Evolutionary conservation across 2,113 vertebrate species (phyloP).

Genomic region (Crotalus helleri): DNA sequence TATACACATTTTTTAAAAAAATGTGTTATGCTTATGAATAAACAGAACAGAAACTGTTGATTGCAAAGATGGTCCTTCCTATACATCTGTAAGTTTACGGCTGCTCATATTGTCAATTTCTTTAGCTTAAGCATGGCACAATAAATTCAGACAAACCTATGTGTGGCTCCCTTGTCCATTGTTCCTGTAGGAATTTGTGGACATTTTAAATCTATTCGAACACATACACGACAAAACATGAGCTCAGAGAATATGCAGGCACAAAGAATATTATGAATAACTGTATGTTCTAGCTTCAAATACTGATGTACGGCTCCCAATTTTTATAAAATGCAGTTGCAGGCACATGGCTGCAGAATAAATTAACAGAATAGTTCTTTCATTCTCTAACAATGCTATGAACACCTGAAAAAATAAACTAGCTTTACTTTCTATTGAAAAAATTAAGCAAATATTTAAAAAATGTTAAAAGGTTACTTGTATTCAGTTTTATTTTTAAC

Average conservation of each 20-base stretch:
- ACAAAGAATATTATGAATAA: constrained; percentile 17
- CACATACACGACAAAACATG: neutral
- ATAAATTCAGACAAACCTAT: neutral
- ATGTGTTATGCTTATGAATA: constrained; percentile 28
- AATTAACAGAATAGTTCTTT: constrained; percentile 5
- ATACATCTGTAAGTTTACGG: constrained; percentile 18
- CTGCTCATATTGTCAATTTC: constrained; percentile 30
- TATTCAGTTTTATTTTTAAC: constrained; percentile 26
- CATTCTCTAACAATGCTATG: constrained; percentile 43
- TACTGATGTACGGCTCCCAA: constrained; percentile 4
- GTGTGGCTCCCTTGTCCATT: neutral
- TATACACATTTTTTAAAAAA: neutral
- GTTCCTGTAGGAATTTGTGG: constrained; percentile 35
- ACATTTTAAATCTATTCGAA: constrained; percentile 43
- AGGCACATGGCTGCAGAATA: constrained; percentile 1
- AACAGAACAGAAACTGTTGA: neutral
- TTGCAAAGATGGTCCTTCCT: constrained; percentile 39
- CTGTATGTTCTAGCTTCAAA: neutral
- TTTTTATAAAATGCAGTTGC: constrained; percentile 20
- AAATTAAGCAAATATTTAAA: neutral
- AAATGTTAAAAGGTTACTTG: constrained; percentile 18
- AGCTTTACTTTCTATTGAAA: constrained; percentile 32
- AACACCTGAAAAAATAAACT: constrained; percentile 19
- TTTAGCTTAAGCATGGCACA: neutral
- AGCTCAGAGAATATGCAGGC: constrained; percentile 27